These are phyloP conservation scores for Epinephelus fuscoguttatus DNA, from an alignment of 2,113 vertebrate genomes.

Conservation along the genomic window DNA sequence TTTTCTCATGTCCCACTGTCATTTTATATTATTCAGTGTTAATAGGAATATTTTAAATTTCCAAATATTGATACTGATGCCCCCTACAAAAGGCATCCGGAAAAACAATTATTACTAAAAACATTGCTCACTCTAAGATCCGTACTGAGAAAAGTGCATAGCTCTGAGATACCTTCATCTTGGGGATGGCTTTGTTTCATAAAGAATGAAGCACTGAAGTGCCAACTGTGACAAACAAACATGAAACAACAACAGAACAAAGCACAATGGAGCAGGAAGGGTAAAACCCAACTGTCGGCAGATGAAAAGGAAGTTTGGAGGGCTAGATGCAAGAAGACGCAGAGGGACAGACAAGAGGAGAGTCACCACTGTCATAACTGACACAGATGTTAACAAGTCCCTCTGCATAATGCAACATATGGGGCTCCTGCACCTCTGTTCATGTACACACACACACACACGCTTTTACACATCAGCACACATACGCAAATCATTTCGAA, in stretches of 20 bases:
- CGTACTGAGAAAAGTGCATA: not conserved
- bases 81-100: not conserved
- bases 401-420: constrained; percentile 36
- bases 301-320: constrained; percentile 32
- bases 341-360: constrained; percentile 1
- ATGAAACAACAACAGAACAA: constrained; percentile 33
- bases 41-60: not conserved
- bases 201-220: not conserved
- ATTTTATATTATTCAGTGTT: not conserved
- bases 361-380: constrained; percentile 30
- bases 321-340: constrained; percentile 10
- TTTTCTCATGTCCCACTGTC: not conserved
- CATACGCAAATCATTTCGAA: not conserved
- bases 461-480: too few relatives aligned
- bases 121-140: too few relatives aligned
- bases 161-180: not conserved
- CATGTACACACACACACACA: not conserved
- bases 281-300: not conserved
- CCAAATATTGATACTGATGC: not conserved
- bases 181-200: constrained; percentile 6
- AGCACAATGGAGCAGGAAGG: constrained; percentile 25
- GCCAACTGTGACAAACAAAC: constrained; percentile 35
- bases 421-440: not conserved
- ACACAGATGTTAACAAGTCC: constrained; percentile 53
- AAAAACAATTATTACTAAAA: not conserved